These are phyloP conservation scores for Serinus canaria DNA, from an alignment of 2,113 vertebrate genomes.

Conservation along the genomic window DNA sequence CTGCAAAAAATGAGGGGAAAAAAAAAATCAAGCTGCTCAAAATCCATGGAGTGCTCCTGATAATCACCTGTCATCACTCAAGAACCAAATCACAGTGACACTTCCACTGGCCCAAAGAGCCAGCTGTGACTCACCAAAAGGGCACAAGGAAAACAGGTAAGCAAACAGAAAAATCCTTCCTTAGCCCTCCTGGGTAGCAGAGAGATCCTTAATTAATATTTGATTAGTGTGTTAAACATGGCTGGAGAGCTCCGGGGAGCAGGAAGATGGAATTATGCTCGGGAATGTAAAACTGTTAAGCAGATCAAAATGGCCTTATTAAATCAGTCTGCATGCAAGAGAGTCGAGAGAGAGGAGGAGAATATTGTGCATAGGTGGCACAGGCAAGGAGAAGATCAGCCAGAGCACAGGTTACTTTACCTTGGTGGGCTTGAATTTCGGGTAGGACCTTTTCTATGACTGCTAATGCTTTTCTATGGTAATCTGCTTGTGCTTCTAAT, in stretches of 20 bases:
- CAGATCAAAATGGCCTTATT: constrained; percentile 43
- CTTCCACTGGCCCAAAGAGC: neutral
- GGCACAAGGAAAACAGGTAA: neutral
- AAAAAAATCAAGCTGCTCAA: neutral
- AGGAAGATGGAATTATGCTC: constrained; percentile 52
- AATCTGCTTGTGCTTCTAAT: constrained; percentile 99
- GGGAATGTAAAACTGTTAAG: constrained; percentile 17
- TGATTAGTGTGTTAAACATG: constrained; percentile 72
- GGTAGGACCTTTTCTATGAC: constrained; percentile 95
- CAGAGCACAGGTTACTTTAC: constrained; percentile 81
- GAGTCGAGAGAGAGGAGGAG: constrained; percentile 55
- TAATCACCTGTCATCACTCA: neutral
- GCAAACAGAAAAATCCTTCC: neutral
- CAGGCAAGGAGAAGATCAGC: constrained; percentile 70
- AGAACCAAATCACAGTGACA: neutral
- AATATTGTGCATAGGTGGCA: constrained; percentile 60
- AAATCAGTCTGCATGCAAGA: constrained; percentile 70
- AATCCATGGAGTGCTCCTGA: neutral
- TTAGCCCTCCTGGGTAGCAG: neutral
- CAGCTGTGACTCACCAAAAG: neutral
- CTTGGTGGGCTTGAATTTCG: constrained; percentile 96
- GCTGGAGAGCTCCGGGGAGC: constrained; percentile 49
- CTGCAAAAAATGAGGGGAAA: fast-evolving
- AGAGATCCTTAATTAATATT: neutral
- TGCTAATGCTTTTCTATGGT: constrained; percentile 97